Evolutionary conservation across 2,113 vertebrate species (phyloP).

Genomic region (Engystomops pustulosus): DNA sequence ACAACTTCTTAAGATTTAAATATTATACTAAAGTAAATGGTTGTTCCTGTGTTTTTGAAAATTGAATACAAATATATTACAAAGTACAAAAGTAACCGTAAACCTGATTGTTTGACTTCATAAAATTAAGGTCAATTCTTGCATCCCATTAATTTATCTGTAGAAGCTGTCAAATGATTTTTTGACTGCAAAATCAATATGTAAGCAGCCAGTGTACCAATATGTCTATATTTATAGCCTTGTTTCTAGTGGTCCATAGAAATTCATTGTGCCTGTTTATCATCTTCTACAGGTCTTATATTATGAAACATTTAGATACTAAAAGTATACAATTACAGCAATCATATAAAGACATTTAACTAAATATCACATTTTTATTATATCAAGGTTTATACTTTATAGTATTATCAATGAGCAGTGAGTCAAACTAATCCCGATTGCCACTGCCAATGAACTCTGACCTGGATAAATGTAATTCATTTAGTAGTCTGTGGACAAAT

Average conservation of each 20-base stretch:
- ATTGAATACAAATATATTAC: no score
- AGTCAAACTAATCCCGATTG: background rate
- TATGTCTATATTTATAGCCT: background rate
- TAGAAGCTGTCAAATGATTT: background rate
- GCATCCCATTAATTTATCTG: background rate
- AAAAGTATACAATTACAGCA: background rate
- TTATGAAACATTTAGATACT: background rate
- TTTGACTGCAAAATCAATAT: conserved; percentile 2
- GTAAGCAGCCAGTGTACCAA: no score
- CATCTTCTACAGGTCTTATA: background rate
- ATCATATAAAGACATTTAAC: background rate
- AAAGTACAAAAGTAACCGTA: no score
- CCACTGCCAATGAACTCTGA: background rate
- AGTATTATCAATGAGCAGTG: no score
- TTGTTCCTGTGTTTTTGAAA: no score
- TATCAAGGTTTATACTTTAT: background rate
- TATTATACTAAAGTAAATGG: no score
- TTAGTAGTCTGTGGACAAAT: background rate
- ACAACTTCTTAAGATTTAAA: no score
- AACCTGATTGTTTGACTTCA: background rate
- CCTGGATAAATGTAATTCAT: background rate
- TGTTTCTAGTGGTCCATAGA: background rate
- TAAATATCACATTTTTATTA: background rate
- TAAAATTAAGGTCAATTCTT: background rate
- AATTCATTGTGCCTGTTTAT: background rate